Base-by-base conservation (phyloP, 2,113 vertebrate genomes). In the Vidua chalybeata region DNA sequence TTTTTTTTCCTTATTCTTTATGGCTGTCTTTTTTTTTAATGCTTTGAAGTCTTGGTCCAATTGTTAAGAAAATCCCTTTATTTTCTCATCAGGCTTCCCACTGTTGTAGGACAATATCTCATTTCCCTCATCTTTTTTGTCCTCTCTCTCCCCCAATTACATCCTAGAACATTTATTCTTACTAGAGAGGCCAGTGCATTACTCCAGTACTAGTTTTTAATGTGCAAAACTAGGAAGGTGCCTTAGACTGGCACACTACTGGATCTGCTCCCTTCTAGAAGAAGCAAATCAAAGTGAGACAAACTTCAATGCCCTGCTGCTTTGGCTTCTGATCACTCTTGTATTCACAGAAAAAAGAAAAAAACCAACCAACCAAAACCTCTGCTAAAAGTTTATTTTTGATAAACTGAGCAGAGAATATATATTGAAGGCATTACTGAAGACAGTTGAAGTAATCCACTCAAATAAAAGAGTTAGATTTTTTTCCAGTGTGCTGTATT, bases 401-500 rank as follows among this genome's bases (percentile, higher is more conserved):
- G 63, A 45, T 88, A 91, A 93, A 86, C 28, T 51, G n/a, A 69
- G n/a, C 24, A 77, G 12, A 77, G 62, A 67, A 68, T 93, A 90
- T 74, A 69, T 85, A 72, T 59, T 64, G 80, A 92, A 94, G 58
- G 26, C 64, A 92, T 85, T 76, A 90, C 48, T 91, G 83, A 95
- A 92, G 59, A 24, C 77, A 91, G 52, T 58, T 82, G 63, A 93
- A 81, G 18, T 35, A 93, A 59, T 22, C 11, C 41, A 23, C 21
- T 82, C 48, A 88, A 77, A 95, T 30, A 89, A 97, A 95, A 94
- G 3, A 87, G 13, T 17, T 9, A 48, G 58, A 17, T 67, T 92
- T 69, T 81, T 96, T 97, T 78, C 87, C 66, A 84, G 23, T 84
- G 48, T 94, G 68, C 82, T 90, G n/a, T 76, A 94, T 86, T 93